Evolutionary conservation across 2,888 invertebrate species (phyloP).

Genomic region (Stenurella melanura): DNA sequence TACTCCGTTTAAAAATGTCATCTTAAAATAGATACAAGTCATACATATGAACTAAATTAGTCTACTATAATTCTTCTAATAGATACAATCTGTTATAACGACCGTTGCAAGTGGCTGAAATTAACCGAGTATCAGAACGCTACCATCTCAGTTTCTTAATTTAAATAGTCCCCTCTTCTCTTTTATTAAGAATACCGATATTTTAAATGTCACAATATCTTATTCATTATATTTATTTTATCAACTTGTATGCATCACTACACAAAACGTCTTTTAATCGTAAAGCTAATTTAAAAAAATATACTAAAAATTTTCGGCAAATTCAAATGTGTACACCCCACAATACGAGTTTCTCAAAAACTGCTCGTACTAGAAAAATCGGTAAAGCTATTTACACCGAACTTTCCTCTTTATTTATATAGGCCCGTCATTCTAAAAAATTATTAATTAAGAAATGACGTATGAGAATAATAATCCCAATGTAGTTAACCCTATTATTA

Average conservation of each 20-base stretch:
- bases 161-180: constrained; percentile 42
- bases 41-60: constrained; percentile 59
- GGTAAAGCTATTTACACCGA: too few species aligned
- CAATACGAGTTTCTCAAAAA: too few species aligned
- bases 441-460: too few species aligned
- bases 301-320: too few species aligned
- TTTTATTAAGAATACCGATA: constrained; percentile 18
- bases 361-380: too few species aligned
- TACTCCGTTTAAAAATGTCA: constrained; percentile 45
- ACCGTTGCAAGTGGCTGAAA: constrained; percentile 55
- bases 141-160: constrained; percentile 41
- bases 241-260: neutral
- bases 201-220: constrained; percentile 5
- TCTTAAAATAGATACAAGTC: constrained; percentile 53
- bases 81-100: constrained; percentile 61
- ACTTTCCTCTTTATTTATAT: too few species aligned
- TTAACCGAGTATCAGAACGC: constrained; percentile 60
- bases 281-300: too few species aligned
- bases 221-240: neutral
- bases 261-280: too few species aligned
- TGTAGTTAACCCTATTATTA: too few species aligned
- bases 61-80: constrained; percentile 64
- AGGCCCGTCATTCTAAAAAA: too few species aligned
- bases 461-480: too few species aligned
- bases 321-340: too few species aligned